phyloP scores from a whole-genome alignment of 2,888 invertebrate genomes.

The Agonopterix arenella region DNA sequence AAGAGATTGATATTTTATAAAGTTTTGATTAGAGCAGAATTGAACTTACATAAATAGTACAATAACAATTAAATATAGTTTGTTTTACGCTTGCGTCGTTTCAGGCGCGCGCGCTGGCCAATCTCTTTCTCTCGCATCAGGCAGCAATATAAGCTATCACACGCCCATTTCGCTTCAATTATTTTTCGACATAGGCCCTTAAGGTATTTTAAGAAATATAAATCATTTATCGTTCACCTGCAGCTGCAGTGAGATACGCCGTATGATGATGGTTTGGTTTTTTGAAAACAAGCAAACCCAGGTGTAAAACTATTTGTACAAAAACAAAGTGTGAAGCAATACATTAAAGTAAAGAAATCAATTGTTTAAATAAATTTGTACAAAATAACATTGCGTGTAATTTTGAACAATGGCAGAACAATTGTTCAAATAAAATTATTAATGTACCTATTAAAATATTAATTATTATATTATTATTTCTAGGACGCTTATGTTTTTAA shows the following conservation, averaged over 20 bases:
- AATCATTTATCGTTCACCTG: neutral
- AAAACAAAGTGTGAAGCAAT: neutral
- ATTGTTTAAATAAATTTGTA: neutral
- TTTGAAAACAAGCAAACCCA: neutral
- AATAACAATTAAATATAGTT: too few species aligned
- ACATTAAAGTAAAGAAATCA: neutral
- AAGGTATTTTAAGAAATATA: neutral
- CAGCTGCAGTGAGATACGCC: too few species aligned
- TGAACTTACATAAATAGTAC: too few species aligned
- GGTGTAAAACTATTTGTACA: neutral
- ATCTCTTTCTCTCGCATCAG: too few species aligned
- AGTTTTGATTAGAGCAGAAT: too few species aligned
- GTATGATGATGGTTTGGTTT: too few species aligned
- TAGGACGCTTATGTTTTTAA: neutral
- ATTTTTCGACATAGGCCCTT: too few species aligned
- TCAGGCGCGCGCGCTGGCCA: too few species aligned
- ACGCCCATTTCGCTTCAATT: too few species aligned
- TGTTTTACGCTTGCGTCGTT: too few species aligned
- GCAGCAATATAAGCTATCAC: too few species aligned
- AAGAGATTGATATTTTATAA: too few species aligned
- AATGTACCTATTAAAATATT: neutral
- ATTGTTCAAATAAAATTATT: neutral
- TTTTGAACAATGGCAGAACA: neutral
- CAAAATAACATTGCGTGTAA: neutral
- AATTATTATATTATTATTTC: neutral